Conservation (phyloP, 2,888 invertebrate genomes). For the Nudaria mundana region DNA sequence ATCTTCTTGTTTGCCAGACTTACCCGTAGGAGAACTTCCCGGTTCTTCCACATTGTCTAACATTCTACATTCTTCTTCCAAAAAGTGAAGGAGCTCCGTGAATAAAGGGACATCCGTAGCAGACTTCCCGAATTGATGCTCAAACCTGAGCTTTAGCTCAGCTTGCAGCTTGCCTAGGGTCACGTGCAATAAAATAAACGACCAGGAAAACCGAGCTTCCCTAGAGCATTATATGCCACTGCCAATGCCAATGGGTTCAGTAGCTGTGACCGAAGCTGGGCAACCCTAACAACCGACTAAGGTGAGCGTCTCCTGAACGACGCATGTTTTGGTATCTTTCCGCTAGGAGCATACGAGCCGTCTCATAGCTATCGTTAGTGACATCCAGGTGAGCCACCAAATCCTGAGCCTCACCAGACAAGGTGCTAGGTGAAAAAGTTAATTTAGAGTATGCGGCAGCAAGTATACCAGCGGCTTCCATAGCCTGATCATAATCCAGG, state of each 20-base stretch:
- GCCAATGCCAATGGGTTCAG: neutral
- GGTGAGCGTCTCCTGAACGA: conserved; percentile 1
- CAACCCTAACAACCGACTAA: neutral
- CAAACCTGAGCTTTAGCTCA: neutral
- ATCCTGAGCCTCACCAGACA: neutral
- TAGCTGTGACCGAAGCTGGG: neutral
- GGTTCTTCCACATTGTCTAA: neutral
- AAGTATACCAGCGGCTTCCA: neutral
- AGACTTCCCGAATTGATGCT: neutral
- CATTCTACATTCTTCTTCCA: conserved; percentile 1
- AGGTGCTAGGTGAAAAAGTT: neutral
- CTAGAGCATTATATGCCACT: neutral
- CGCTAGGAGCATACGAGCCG: neutral
- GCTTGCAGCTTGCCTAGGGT: neutral
- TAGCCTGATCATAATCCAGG: neutral
- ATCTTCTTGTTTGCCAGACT: neutral
- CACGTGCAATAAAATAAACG: neutral
- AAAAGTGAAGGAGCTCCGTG: neutral
- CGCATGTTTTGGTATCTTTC: neutral
- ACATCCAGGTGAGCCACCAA: neutral
- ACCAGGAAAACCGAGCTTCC: neutral
- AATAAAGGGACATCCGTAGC: neutral
- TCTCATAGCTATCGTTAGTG: neutral
- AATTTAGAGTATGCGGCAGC: neutral
- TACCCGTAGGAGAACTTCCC: neutral